Evolutionary conservation across 1,140 invertebrate species (phyloP).

Genomic region (Dendrolimus kikuchii): DNA sequence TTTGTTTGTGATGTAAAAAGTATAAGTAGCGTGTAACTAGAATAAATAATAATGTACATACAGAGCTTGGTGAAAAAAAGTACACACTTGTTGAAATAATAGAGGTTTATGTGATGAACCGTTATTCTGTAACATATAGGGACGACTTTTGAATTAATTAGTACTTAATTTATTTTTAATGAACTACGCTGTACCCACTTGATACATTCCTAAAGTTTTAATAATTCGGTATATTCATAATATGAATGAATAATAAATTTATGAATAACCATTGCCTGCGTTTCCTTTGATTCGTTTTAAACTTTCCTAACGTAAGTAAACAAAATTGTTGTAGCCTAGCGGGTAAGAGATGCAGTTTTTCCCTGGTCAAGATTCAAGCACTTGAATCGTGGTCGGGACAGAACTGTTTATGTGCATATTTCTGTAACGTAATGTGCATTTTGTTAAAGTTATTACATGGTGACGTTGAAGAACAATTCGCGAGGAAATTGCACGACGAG

Average conservation of each 20-base stretch:
- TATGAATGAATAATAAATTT: conserved; percentile 44
- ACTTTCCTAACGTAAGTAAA: too few relatives aligned
- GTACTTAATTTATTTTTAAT: conserved; percentile 63
- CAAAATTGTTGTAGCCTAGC: too few relatives aligned
- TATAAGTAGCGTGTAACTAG: conserved; percentile 21
- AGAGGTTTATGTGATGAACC: conserved; percentile 58
- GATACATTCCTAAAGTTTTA: conserved; percentile 57
- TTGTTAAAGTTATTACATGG: too few relatives aligned
- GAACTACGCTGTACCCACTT: conserved; percentile 38
- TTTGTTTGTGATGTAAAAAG: conserved; percentile 25
- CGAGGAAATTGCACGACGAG: too few relatives aligned
- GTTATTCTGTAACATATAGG: conserved; percentile 39
- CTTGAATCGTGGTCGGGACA: too few relatives aligned
- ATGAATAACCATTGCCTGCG: conserved; percentile 8
- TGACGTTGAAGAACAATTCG: too few relatives aligned
- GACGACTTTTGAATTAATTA: conserved; percentile 36
- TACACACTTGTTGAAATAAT: conserved; percentile 27
- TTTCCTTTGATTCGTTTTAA: too few relatives aligned
- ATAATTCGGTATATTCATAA: conserved; percentile 53
- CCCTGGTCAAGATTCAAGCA: too few relatives aligned
- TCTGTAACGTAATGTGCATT: too few relatives aligned
- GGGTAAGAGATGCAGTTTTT: too few relatives aligned
- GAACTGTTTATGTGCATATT: too few relatives aligned
- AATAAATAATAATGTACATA: conserved; percentile 43
- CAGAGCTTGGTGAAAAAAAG: conserved; percentile 34